These are phyloP conservation scores for Leptonema lineaticorne DNA, from an alignment of 1,140 invertebrate genomes.

Conservation along the genomic window DNA sequence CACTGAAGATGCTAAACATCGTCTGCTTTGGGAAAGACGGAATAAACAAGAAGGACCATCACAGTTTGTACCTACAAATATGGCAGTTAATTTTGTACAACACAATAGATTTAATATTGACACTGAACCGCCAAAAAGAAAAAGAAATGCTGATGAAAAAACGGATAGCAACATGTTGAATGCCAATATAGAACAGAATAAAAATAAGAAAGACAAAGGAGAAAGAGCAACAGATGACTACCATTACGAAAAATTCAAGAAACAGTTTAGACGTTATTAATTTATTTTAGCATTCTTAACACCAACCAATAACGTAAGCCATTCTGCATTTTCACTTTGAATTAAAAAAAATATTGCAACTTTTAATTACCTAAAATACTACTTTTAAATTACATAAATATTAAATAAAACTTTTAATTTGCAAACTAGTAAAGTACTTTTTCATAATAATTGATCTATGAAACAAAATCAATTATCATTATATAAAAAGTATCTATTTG, in stretches of 20 bases:
- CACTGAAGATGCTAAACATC: constrained; percentile 95
- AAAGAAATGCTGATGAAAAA: constrained; percentile 28
- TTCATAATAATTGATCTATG: no score
- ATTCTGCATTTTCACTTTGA: no score
- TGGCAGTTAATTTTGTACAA: constrained; percentile 97
- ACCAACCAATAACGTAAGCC: no score
- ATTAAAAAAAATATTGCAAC: no score
- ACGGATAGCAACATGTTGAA: constrained; percentile 43
- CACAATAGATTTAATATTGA: constrained; percentile 82
- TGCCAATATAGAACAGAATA: constrained; percentile 47
- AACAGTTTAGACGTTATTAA: constrained; percentile 91
- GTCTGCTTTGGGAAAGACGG: constrained; percentile 81
- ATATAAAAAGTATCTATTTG: no score
- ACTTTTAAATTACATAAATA: no score
- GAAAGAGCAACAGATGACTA: constrained; percentile 96
- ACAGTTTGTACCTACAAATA: constrained; percentile 95
- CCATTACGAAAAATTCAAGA: constrained; percentile 95
- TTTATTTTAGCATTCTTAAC: no score
- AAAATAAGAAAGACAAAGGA: constrained; percentile 68
- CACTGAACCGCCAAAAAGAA: constrained; percentile 28
- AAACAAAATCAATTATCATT: no score
- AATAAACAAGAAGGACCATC: constrained; percentile 93
- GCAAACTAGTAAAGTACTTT: no score
- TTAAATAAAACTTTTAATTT: no score
- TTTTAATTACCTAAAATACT: no score